phyloP scores from a whole-genome alignment of 2,888 invertebrate species.

The Gari tellinella region DNA sequence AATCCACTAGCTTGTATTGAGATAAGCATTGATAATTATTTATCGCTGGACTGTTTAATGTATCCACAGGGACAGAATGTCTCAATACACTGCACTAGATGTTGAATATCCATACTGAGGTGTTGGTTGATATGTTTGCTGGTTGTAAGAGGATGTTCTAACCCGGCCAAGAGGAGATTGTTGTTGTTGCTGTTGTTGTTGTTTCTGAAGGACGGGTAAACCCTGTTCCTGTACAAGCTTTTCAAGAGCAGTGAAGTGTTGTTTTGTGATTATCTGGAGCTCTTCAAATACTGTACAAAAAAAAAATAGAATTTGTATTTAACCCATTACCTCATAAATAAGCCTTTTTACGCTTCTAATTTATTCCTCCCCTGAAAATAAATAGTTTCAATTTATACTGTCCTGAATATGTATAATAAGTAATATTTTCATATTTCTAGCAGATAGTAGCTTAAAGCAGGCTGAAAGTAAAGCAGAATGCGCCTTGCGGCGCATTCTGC shows the following conservation, averaged over 20 bases:
- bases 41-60: too few species aligned
- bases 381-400: too few species aligned
- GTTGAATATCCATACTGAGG: conserved; percentile 5
- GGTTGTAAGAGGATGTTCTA: conserved; percentile 51
- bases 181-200: conserved; percentile 35
- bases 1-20: too few species aligned
- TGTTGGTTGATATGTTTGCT: conserved; percentile 7
- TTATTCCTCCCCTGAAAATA: too few species aligned
- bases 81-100: neutral
- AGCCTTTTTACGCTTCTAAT: neutral
- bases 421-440: too few species aligned
- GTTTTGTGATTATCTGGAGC: conserved; percentile 69
- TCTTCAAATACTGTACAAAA: conserved; percentile 74
- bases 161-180: conserved; percentile 8
- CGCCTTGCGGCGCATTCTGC: too few species aligned
- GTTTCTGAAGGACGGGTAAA: conserved; percentile 67
- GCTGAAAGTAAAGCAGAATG: too few species aligned
- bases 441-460: too few species aligned
- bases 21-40: too few species aligned
- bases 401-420: too few species aligned
- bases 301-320: neutral
- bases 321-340: neutral
- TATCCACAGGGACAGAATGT: too few species aligned
- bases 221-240: conserved; percentile 61
- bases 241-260: conserved; percentile 70